phyloP scores from a whole-genome alignment of 2,888 invertebrate species.

The Apodemia zela region DNA sequence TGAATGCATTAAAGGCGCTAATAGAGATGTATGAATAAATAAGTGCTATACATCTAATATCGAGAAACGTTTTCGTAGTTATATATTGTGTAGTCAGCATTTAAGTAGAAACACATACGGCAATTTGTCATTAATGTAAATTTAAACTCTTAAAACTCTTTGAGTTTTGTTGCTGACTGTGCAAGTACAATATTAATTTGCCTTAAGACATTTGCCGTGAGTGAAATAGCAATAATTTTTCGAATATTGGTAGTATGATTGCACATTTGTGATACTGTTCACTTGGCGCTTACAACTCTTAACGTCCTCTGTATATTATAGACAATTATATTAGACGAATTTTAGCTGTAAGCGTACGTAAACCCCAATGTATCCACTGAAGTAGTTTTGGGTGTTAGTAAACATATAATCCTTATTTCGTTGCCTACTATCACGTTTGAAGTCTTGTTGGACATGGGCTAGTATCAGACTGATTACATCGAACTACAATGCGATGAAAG shows the following conservation, averaged over 20 bases:
- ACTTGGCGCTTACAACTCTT: constrained; percentile 70
- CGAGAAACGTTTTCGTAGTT: constrained; percentile 1
- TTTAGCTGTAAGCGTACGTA: constrained; percentile 62
- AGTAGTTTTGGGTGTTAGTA: constrained; percentile 17
- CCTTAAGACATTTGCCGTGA: constrained; percentile 66
- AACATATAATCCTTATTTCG: constrained; percentile 20
- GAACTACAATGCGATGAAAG: neutral
- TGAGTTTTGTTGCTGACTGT: constrained; percentile 5
- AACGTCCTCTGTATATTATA: constrained; percentile 68
- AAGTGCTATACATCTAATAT: constrained; percentile 13
- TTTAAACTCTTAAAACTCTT: neutral
- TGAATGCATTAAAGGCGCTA: constrained; percentile 37
- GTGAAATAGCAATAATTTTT: constrained; percentile 69
- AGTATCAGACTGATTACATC: constrained; percentile 7
- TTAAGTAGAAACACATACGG: constrained; percentile 7
- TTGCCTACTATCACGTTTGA: constrained; percentile 23
- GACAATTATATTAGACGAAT: constrained; percentile 74
- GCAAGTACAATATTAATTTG: constrained; percentile 43
- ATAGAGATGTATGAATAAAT: constrained; percentile 12
- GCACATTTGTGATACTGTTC: constrained; percentile 69
- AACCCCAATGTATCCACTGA: constrained; percentile 53
- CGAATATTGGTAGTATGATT: constrained; percentile 60
- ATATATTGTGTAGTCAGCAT: constrained; percentile 13
- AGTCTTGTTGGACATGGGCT: constrained; percentile 16
- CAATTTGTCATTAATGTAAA: constrained; percentile 1